Conservation (phyloP, 2,113 vertebrate species). For the Fulica atra region DNA sequence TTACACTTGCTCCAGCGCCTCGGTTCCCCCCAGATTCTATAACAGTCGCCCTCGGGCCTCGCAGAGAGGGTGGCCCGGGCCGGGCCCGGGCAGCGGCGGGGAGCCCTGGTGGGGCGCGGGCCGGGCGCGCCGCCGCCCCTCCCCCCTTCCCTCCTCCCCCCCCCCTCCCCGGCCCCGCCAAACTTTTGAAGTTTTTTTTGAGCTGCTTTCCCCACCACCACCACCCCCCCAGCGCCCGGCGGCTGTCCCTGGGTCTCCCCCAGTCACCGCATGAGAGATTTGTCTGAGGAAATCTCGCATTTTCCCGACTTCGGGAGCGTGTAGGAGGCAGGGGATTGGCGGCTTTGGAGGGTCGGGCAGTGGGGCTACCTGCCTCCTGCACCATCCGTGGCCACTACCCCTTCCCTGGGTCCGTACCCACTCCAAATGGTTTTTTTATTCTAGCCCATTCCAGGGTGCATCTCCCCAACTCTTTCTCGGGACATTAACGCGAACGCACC, state of each 20-base stretch:
- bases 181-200: not conserved
- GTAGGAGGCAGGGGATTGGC: not conserved
- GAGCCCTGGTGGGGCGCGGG: not conserved
- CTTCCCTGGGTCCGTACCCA: not conserved
- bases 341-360: not conserved
- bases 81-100: not conserved
- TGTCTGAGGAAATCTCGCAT: not conserved
- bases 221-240: not conserved
- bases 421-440: not conserved
- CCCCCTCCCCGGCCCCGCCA: not conserved
- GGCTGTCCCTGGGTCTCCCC: not conserved
- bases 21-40: not conserved
- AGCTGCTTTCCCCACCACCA: not conserved
- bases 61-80: not conserved
- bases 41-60: not conserved
- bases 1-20: slow-evolving; percentile 34
- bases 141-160: not conserved
- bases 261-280: not conserved
- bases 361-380: not conserved
- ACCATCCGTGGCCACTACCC: not conserved
- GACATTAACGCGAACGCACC: not conserved
- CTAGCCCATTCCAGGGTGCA: not conserved
- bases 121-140: not conserved
- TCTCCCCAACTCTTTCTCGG: not conserved
- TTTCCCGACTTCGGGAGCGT: not conserved